Conservation (phyloP, 1,140 invertebrate species). For the Belonocnema kinseyi region DNA sequence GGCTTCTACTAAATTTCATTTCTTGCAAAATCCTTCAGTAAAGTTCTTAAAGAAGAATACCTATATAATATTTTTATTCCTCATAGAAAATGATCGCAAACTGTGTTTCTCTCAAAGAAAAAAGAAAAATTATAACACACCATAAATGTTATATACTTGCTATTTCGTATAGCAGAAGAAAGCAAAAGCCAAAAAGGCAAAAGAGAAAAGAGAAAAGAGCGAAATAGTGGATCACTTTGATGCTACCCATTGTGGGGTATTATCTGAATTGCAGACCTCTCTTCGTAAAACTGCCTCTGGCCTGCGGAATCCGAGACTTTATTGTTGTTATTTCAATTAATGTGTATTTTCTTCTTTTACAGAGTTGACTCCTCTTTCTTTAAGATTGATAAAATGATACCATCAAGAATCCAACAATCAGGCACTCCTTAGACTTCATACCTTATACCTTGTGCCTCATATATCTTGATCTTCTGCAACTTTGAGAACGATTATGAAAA, state of each 20-base stretch:
- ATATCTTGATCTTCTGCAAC: slow-evolving; percentile 13
- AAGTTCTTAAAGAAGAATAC: not conserved
- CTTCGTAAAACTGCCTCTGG: slow-evolving; percentile 26
- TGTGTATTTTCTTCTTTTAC: slow-evolving; percentile 45
- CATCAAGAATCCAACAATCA: slow-evolving; percentile 17
- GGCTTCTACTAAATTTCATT: no score
- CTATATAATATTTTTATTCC: not conserved
- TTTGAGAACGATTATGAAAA: slow-evolving; percentile 18
- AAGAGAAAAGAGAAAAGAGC: not conserved
- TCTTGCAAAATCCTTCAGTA: no score
- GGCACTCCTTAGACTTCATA: not conserved
- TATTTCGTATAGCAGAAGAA: not conserved
- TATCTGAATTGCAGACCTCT: slow-evolving; percentile 44
- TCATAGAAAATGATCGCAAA: not conserved
- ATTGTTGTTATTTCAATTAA: slow-evolving; percentile 56
- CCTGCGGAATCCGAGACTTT: slow-evolving; percentile 15
- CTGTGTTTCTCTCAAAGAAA: not conserved
- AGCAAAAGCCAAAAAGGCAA: not conserved
- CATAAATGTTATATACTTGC: not conserved
- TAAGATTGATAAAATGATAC: slow-evolving; percentile 57
- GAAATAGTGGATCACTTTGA: slow-evolving; percentile 35
- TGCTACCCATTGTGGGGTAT: slow-evolving; percentile 41
- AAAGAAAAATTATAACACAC: not conserved
- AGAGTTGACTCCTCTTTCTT: slow-evolving; percentile 39
- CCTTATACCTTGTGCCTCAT: not conserved